phyloP scores from a whole-genome alignment of 2,888 invertebrate genomes.

The Tiphia femorata region DNA sequence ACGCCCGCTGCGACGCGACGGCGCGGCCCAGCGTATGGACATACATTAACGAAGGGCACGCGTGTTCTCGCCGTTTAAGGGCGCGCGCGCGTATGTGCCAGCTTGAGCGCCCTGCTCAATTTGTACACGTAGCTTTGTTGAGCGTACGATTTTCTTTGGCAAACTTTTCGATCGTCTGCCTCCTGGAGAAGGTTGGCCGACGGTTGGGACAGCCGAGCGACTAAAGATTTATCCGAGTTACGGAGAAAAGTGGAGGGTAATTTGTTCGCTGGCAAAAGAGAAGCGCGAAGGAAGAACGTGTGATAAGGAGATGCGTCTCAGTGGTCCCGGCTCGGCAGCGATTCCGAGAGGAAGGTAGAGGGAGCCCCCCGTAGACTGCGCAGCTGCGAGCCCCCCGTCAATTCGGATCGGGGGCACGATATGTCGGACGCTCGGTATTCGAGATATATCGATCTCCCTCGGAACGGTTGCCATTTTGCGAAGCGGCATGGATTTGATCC shows the following conservation, averaged over 20 bases:
- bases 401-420: slow-evolving; percentile 31
- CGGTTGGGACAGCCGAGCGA: no score
- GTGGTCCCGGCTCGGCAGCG: slow-evolving; percentile 32
- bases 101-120: neutral
- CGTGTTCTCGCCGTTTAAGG: slow-evolving; percentile 11
- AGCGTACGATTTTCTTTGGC: neutral
- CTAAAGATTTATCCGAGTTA: no score
- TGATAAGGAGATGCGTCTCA: slow-evolving; percentile 64
- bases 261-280: no score
- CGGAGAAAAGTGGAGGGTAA: no score
- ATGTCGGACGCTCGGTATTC: slow-evolving; percentile 42
- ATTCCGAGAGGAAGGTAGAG: slow-evolving; percentile 17
- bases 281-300: slow-evolving; percentile 50
- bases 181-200: no score
- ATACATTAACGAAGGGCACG: slow-evolving; percentile 28
- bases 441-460: slow-evolving; percentile 43
- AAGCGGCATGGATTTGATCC: no score
- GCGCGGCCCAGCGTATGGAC: slow-evolving; percentile 16
- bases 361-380: slow-evolving; percentile 48
- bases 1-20: slow-evolving; percentile 26
- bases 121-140: neutral
- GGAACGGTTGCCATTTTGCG: slow-evolving; percentile 59
- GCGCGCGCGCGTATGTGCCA: neutral
- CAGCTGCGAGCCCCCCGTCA: slow-evolving; percentile 51
- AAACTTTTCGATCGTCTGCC: no score